These are phyloP conservation scores for Tetropium fuscum DNA, from an alignment of 2,888 invertebrate species.

Conservation along the genomic window DNA sequence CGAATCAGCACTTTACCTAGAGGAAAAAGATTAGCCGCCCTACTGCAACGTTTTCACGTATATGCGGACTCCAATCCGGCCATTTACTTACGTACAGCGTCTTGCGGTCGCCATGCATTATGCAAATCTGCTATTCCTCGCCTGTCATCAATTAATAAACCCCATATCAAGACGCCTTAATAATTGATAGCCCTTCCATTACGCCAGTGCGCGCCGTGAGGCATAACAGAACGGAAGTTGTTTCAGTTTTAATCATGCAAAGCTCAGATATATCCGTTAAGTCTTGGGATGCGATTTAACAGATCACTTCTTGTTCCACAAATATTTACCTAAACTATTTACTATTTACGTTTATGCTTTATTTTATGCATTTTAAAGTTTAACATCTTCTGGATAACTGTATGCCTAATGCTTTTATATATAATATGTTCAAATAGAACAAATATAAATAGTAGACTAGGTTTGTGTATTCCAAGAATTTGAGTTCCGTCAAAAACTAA, in stretches of 20 bases:
- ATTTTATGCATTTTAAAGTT: too few relatives aligned
- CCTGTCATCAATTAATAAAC: slow-evolving; percentile 68
- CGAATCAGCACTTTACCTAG: slow-evolving; percentile 59
- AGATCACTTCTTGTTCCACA: slow-evolving; percentile 2
- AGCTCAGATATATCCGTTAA: slow-evolving; percentile 11
- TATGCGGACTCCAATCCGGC: slow-evolving; percentile 32
- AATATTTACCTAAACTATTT: slow-evolving; percentile 12
- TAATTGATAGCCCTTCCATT: slow-evolving; percentile 66
- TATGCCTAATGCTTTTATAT: too few relatives aligned
- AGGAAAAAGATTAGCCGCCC: slow-evolving; percentile 54
- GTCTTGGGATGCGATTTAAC: slow-evolving; percentile 18
- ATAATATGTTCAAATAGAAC: too few relatives aligned
- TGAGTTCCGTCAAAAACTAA: too few relatives aligned
- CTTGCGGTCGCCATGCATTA: slow-evolving; percentile 58
- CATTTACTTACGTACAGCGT: slow-evolving; percentile 43
- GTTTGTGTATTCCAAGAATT: too few relatives aligned
- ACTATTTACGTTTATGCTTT: too few relatives aligned
- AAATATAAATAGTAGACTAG: too few relatives aligned
- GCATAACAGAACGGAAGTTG: slow-evolving; percentile 33
- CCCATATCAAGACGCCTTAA: slow-evolving; percentile 66
- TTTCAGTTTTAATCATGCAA: slow-evolving; percentile 16
- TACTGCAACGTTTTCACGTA: slow-evolving; percentile 40
- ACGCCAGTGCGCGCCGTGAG: slow-evolving; percentile 41
- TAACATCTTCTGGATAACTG: too few relatives aligned
- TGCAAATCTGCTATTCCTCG: slow-evolving; percentile 62